Evolutionary conservation across 2,888 invertebrate genomes (phyloP).

Genomic region (Drosophila nr. medialis): DNA sequence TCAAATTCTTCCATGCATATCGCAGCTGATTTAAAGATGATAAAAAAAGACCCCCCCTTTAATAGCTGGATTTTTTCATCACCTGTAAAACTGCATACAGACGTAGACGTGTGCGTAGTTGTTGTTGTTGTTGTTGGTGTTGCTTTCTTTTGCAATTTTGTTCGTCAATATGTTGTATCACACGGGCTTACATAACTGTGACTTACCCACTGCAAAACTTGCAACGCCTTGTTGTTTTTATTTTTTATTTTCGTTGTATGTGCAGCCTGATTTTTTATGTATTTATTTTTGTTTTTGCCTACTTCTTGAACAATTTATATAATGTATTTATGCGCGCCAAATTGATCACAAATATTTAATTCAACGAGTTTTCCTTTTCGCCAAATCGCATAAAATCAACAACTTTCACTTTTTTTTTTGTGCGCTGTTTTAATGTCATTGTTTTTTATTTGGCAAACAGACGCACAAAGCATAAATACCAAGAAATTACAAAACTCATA

Average conservation of each 20-base stretch:
- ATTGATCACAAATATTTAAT: conserved; percentile 57
- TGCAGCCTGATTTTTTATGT: conserved; percentile 41
- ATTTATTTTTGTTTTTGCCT: conserved; percentile 23
- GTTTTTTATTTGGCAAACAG: conserved; percentile 2
- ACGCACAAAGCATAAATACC: conserved; percentile 45
- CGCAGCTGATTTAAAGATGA: background rate
- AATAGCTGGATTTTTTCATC: conserved; percentile 23
- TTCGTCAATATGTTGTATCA: conserved; percentile 35
- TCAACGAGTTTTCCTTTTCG: conserved; percentile 55
- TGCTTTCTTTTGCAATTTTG: conserved; percentile 27
- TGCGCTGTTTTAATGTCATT: background rate
- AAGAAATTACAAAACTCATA: conserved; percentile 62
- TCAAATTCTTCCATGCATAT: conserved; percentile 12
- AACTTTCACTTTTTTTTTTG: conserved; percentile 64
- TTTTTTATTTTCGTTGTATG: conserved; percentile 29
- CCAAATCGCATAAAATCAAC: conserved; percentile 54
- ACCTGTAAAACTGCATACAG: conserved; percentile 1
- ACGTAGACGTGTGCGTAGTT: background rate
- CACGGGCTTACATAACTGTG: conserved; percentile 44
- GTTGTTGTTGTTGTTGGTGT: conserved; percentile 15
- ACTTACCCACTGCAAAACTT: conserved; percentile 37
- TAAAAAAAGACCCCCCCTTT: conserved; percentile 2
- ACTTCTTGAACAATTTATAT: conserved; percentile 66
- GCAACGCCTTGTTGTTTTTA: conserved; percentile 33
- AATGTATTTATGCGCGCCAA: conserved; percentile 53